phyloP scores from a whole-genome alignment of 1,140 invertebrate species.

The Drosophila simulans region DNA sequence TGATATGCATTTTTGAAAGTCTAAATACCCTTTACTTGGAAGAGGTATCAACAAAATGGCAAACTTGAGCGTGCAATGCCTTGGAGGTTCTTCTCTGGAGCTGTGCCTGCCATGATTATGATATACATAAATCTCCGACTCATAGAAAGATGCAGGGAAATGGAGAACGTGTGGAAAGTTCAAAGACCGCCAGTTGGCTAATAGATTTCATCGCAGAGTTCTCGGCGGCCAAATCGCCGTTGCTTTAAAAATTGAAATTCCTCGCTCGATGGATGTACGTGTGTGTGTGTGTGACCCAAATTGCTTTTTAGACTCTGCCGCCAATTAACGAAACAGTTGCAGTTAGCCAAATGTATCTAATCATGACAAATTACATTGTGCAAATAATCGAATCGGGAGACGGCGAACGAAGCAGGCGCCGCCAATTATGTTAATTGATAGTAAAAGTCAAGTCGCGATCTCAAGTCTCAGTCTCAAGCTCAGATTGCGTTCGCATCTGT shows the following conservation, averaged over 20 bases:
- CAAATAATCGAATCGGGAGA: slow-evolving; percentile 58
- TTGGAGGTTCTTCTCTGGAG: slow-evolving; percentile 1
- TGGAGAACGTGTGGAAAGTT: slow-evolving; percentile 46
- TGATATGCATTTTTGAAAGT: too few species aligned
- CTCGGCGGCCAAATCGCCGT: slow-evolving; percentile 32
- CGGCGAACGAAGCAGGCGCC: slow-evolving; percentile 33
- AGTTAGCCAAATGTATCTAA: slow-evolving; percentile 49
- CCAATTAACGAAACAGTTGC: slow-evolving; percentile 55
- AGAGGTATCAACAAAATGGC: slow-evolving; percentile 15
- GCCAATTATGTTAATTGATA: slow-evolving; percentile 80
- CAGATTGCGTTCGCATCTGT: slow-evolving; percentile 13
- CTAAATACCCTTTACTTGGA: neutral
- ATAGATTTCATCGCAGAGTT: slow-evolving; percentile 46
- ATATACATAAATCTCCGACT: slow-evolving; percentile 67
- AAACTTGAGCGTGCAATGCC: slow-evolving; percentile 36
- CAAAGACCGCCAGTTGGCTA: slow-evolving; percentile 59
- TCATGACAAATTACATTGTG: slow-evolving; percentile 61
- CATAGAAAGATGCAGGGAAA: slow-evolving; percentile 33
- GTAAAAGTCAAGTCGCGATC: slow-evolving; percentile 64
- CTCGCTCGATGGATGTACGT: neutral
- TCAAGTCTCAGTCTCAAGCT: slow-evolving; percentile 14
- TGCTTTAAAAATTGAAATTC: slow-evolving; percentile 45
- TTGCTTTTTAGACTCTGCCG: slow-evolving; percentile 17
- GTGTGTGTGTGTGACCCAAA: slow-evolving; percentile 41
- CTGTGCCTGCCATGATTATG: slow-evolving; percentile 58